Evolutionary conservation across 2,113 vertebrate genomes (phyloP).

Genomic region (Xenotilapia leptura): DNA sequence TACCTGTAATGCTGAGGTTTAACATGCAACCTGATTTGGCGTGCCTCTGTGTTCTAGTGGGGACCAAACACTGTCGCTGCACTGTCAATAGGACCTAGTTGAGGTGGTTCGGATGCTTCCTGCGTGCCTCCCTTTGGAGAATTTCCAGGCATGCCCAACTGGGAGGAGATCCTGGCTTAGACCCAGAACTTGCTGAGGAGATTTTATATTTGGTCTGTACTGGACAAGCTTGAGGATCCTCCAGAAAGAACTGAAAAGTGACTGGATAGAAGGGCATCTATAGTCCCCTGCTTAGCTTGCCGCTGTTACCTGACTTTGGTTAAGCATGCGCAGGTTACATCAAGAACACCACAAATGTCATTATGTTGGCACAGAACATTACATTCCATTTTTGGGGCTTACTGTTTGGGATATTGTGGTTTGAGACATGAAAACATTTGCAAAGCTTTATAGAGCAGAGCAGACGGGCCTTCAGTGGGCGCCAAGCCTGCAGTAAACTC

Average conservation of each 20-base stretch:
- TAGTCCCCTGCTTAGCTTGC: not conserved
- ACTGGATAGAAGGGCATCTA: not conserved
- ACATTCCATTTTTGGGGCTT: not conserved
- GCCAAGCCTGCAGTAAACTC: not conserved
- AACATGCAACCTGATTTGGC: not conserved
- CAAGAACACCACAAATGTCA: not conserved
- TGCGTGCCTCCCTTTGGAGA: not conserved
- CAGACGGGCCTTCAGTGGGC: not conserved
- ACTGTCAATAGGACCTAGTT: not conserved
- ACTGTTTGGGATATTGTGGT: not conserved
- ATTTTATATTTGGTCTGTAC: not conserved
- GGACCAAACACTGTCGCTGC: not conserved
- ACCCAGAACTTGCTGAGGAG: not conserved
- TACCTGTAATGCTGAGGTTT: not conserved
- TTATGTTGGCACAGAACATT: not conserved
- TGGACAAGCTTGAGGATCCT: not conserved
- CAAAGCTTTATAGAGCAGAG: not conserved
- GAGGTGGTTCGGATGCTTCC: not conserved
- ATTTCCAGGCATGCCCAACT: not conserved
- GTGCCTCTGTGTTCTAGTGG: not conserved
- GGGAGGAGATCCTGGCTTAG: not conserved
- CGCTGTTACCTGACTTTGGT: not conserved
- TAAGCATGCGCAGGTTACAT: not conserved
- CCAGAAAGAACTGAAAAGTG: not conserved
- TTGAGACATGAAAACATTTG: not conserved